Conservation (phyloP, 1,140 invertebrate genomes). For the Drosophila pandora region DNA sequence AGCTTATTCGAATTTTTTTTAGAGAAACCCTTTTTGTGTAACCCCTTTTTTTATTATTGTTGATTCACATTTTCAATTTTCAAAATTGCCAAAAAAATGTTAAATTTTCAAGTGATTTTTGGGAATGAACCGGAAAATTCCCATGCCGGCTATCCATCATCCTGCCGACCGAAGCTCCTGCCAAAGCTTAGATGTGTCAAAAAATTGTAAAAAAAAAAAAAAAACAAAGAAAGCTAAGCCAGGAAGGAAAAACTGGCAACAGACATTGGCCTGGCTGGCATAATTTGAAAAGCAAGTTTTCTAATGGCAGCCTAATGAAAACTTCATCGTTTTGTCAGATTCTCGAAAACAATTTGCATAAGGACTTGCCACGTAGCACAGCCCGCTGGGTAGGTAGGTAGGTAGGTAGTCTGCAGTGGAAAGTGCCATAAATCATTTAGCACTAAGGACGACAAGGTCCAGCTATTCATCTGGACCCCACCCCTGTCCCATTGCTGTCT, state of each 20-base stretch:
- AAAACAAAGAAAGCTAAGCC: background rate
- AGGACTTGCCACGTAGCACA: conserved; percentile 1
- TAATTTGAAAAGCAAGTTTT: conserved; percentile 31
- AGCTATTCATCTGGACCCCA: background rate
- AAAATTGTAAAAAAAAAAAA: background rate
- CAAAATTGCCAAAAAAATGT: background rate
- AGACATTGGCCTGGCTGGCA: background rate
- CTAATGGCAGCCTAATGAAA: conserved; percentile 47
- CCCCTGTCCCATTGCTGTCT: background rate
- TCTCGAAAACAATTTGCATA: conserved; percentile 55
- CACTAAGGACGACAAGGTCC: conserved; percentile 30
- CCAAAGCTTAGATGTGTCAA: conserved; percentile 7
- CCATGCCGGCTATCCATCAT: background rate
- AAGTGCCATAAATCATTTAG: conserved; percentile 59
- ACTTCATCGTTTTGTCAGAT: conserved; percentile 53
- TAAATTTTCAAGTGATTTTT: background rate
- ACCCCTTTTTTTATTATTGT: too few relatives aligned
- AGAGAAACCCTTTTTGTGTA: background rate
- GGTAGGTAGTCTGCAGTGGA: background rate
- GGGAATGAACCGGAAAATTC: background rate
- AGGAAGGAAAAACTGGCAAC: too few relatives aligned
- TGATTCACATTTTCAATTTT: background rate
- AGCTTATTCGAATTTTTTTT: too few relatives aligned
- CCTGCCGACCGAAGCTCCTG: background rate
- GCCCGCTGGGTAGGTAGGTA: too few relatives aligned